These are phyloP conservation scores for Drosophila lutescens DNA, from an alignment of 2,888 invertebrate genomes.

Conservation along the genomic window DNA sequence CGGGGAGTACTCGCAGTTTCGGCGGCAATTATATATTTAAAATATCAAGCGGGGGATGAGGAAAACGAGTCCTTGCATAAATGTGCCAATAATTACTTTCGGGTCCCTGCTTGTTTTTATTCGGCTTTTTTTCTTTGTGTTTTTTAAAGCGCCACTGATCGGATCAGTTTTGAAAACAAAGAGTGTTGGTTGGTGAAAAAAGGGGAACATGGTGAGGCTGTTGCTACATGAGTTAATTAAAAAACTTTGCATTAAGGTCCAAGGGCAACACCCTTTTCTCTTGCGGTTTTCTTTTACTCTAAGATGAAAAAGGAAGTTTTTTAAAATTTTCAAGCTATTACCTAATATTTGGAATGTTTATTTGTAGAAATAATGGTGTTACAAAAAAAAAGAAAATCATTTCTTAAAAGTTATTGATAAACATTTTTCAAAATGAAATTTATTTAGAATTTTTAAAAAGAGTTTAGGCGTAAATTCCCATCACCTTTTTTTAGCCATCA, in stretches of 20 bases:
- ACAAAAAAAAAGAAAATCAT: too few relatives aligned
- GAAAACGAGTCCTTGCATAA: conserved; percentile 67
- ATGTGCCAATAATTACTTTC: conserved; percentile 77
- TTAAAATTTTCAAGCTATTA: too few relatives aligned
- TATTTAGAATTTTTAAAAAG: neutral
- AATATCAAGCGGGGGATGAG: conserved; percentile 56
- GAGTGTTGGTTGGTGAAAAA: conserved; percentile 2
- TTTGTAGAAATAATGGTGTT: too few relatives aligned
- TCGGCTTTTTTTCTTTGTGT: conserved; percentile 29
- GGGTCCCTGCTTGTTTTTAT: conserved; percentile 51
- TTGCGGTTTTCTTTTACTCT: neutral
- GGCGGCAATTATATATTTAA: conserved; percentile 67
- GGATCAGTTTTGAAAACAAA: conserved; percentile 59
- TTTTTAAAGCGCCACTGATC: conserved; percentile 51
- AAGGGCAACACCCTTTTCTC: conserved; percentile 23
- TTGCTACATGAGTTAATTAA: conserved; percentile 69
- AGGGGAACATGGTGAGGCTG: conserved; percentile 3
- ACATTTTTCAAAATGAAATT: too few relatives aligned
- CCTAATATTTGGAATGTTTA: too few relatives aligned
- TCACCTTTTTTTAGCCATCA: neutral
- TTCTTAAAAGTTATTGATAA: too few relatives aligned
- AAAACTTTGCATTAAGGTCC: conserved; percentile 62
- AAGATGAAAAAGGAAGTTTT: neutral
- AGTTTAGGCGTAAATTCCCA: too few relatives aligned
- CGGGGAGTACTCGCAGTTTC: conserved; percentile 22